Evolutionary conservation across 2,113 vertebrate genomes (phyloP).

Genomic region (Salvelinus fontinalis): DNA sequence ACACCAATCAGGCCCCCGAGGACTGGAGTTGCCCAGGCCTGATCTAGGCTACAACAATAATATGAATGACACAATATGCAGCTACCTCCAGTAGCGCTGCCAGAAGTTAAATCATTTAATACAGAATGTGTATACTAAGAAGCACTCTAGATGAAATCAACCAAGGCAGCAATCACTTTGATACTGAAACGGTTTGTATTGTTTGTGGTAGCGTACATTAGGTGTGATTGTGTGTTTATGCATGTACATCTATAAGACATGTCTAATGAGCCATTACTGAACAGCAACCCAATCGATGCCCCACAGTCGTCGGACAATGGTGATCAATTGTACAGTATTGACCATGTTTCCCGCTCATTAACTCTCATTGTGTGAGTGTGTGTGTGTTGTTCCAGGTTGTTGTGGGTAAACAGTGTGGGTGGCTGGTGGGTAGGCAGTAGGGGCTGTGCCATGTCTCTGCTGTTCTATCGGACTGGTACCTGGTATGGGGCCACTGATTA

Average conservation of each 20-base stretch:
- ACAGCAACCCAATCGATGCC: constrained; percentile 67
- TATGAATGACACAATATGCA: constrained; percentile 57
- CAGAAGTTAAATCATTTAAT: neutral
- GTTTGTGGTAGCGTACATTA: constrained; percentile 41
- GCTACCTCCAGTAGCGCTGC: constrained; percentile 30
- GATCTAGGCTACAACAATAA: constrained; percentile 32
- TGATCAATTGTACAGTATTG: constrained; percentile 73
- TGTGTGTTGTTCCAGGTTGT: constrained; percentile 20
- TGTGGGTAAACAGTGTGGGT: constrained; percentile 78
- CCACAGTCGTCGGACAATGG: constrained; percentile 63
- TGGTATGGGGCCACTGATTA: constrained; percentile 97
- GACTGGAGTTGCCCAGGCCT: too few species aligned
- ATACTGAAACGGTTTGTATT: constrained; percentile 54
- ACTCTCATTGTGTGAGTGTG: constrained; percentile 37
- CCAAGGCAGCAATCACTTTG: constrained; percentile 33
- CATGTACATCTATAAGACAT: constrained; percentile 44
- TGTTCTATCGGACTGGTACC: constrained; percentile 87
- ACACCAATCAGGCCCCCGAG: too few species aligned
- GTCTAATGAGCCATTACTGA: constrained; percentile 70
- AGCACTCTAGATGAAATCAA: constrained; percentile 45
- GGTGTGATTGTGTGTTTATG: constrained; percentile 57
- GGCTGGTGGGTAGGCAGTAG: constrained; percentile 62
- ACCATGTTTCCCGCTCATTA: constrained; percentile 71
- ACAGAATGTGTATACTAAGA: constrained; percentile 10
- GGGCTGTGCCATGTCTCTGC: constrained; percentile 83